Evolutionary conservation across 2,888 invertebrate genomes (phyloP).

Genomic region (Drosophila diplacantha): DNA sequence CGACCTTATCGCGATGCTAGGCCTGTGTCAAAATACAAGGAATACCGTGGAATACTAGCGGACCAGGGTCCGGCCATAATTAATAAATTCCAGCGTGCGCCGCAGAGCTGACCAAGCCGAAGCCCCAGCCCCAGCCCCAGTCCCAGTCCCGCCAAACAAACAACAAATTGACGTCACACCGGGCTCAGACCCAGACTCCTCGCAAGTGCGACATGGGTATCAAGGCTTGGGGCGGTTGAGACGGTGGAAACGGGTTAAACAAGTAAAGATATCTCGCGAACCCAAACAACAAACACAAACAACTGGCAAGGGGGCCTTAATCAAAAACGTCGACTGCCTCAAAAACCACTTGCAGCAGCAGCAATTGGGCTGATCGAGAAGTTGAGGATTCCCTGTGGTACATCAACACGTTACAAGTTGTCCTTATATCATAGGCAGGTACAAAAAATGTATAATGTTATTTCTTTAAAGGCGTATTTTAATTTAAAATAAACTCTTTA

Average conservation of each 20-base stretch:
- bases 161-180: slow-evolving; percentile 67
- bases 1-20: slow-evolving; percentile 25
- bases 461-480: background rate
- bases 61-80: slow-evolving; percentile 47
- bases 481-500: background rate
- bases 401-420: background rate
- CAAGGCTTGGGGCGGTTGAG: slow-evolving; percentile 38
- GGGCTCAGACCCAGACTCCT: slow-evolving; percentile 26
- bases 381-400: background rate
- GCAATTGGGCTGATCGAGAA: slow-evolving; percentile 21
- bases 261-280: slow-evolving; percentile 33
- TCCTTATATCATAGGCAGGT: too few relatives aligned
- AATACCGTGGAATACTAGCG: slow-evolving; percentile 22
- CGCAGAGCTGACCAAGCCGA: slow-evolving; percentile 36
- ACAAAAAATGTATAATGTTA: background rate
- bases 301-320: slow-evolving; percentile 17
- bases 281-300: slow-evolving; percentile 30
- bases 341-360: slow-evolving; percentile 11
- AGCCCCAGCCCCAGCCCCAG: background rate
- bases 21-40: slow-evolving; percentile 14
- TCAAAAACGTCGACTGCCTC: slow-evolving; percentile 15
- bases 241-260: slow-evolving; percentile 59
- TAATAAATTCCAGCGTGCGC: slow-evolving; percentile 71
- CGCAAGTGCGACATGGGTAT: slow-evolving; percentile 63
- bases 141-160: slow-evolving; percentile 29